Conservation (phyloP, 53 echinoderm and acorn worm species). For the Henricia sp. region DNA sequence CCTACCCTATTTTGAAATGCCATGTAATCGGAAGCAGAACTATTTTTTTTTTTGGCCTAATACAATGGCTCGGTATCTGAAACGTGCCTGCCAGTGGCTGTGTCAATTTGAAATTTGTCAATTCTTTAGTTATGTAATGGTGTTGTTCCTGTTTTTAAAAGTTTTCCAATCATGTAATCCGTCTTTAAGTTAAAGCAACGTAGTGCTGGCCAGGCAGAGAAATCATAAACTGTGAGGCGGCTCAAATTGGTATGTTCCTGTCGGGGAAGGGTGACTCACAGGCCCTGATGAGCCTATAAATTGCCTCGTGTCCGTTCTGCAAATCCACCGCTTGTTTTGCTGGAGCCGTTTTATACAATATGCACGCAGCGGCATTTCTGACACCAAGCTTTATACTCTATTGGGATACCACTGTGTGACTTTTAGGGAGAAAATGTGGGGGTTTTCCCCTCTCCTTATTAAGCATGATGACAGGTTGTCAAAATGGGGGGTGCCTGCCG, state of each 20-base stretch:
- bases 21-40: too few relatives aligned
- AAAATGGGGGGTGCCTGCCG: too few relatives aligned
- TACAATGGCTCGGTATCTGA: too few relatives aligned
- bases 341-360: neutral
- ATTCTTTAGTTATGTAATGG: too few relatives aligned
- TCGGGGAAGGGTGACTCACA: constrained; percentile 63
- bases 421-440: constrained; percentile 43
- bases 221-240: constrained; percentile 49
- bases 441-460: constrained; percentile 18
- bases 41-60: too few relatives aligned
- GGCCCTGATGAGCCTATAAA: constrained; percentile 57
- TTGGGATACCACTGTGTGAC: constrained; percentile 20
- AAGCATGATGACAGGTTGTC: constrained; percentile 52
- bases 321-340: neutral
- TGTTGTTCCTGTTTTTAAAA: too few relatives aligned
- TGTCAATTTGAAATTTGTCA: too few relatives aligned
- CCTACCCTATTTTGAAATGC: too few relatives aligned
- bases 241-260: constrained; percentile 86
- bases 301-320: constrained; percentile 41
- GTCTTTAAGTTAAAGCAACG: too few relatives aligned
- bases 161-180: too few relatives aligned
- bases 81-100: too few relatives aligned
- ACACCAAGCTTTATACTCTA: neutral
- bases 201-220: constrained; percentile 19
- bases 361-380: neutral